These are phyloP conservation scores for Ophonus ardosiacus DNA, from an alignment of 2,888 invertebrate species.

Conservation along the genomic window DNA sequence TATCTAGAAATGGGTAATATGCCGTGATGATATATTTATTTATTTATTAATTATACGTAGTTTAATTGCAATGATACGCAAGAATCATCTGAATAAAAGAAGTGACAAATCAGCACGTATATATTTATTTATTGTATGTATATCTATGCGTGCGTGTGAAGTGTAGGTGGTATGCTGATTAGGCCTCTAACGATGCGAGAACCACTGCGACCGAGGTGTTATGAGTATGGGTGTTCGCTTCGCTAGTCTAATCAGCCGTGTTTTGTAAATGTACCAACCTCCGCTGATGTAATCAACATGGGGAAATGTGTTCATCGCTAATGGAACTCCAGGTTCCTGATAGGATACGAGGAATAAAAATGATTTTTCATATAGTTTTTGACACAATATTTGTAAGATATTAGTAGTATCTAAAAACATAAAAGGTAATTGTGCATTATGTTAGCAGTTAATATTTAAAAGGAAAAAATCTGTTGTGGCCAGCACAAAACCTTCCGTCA, in stretches of 20 bases:
- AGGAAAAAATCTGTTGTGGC: no score
- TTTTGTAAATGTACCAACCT: conserved; percentile 37
- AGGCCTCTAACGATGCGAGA: conserved; percentile 16
- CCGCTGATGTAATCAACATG: conserved; percentile 34
- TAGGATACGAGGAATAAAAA: conserved; percentile 12
- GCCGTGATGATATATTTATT: no score
- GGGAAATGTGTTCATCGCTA: conserved; percentile 22
- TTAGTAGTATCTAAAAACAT: not conserved
- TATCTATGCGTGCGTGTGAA: conserved; percentile 12
- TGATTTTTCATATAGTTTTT: not conserved
- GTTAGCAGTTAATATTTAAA: no score
- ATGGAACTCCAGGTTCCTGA: conserved; percentile 6
- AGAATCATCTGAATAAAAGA: no score
- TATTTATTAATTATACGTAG: no score
- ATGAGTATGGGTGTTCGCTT: conserved; percentile 14
- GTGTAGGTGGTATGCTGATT: conserved; percentile 37
- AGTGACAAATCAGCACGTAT: not conserved
- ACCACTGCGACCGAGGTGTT: conserved; percentile 18
- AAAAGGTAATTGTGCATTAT: not conserved
- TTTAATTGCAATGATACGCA: no score
- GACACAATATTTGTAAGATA: conserved; percentile 30
- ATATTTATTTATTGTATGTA: not conserved
- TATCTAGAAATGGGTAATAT: no score
- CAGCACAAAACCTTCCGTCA: no score
- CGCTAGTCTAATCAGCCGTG: conserved; percentile 18